A percentile compares a stretch with the other conserved stretches of the same genome.
These are phyloP conservation scores for Chirona hameri DNA, from an alignment of 2,888 invertebrate genomes.

Conservation along the genomic window DNA sequence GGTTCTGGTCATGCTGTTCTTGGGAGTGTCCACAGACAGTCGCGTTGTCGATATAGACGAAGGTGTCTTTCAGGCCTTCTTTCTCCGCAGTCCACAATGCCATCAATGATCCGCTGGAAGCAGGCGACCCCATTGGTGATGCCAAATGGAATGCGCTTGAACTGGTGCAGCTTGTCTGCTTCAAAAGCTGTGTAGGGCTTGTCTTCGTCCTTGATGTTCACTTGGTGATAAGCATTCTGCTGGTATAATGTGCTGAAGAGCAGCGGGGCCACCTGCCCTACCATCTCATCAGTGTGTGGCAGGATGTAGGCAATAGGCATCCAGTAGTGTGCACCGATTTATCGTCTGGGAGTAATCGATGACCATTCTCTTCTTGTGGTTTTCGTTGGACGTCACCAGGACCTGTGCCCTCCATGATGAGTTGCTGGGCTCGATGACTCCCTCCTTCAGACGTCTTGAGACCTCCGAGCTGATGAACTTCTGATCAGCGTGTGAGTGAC, in stretches of 20 bases:
- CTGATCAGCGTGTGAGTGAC: background rate
- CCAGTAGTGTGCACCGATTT: constrained; percentile 39
- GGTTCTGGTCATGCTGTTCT: constrained; percentile 30
- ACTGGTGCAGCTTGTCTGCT: constrained; percentile 37
- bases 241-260: constrained; percentile 32
- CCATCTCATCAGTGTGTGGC: constrained; percentile 35
- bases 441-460: background rate
- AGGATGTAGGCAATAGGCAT: constrained; percentile 40
- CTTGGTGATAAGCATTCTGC: constrained; percentile 36
- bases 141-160: constrained; percentile 37
- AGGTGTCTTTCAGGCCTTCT: constrained; percentile 3
- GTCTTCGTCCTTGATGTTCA: constrained; percentile 34
- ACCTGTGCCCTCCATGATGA: constrained; percentile 39
- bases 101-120: constrained; percentile 37
- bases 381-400: constrained; percentile 35
- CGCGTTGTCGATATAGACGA: constrained; percentile 5
- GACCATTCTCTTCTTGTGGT: constrained; percentile 33
- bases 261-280: constrained; percentile 1
- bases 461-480: background rate
- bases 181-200: constrained; percentile 38
- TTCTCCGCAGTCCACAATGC: constrained; percentile 35
- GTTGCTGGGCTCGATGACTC: constrained; percentile 36
- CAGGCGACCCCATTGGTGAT: constrained; percentile 35
- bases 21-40: background rate
- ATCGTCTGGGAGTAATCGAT: constrained; percentile 38